Evolutionary conservation across 2,888 invertebrate species (phyloP).

Genomic region (Torymus tubicola): DNA sequence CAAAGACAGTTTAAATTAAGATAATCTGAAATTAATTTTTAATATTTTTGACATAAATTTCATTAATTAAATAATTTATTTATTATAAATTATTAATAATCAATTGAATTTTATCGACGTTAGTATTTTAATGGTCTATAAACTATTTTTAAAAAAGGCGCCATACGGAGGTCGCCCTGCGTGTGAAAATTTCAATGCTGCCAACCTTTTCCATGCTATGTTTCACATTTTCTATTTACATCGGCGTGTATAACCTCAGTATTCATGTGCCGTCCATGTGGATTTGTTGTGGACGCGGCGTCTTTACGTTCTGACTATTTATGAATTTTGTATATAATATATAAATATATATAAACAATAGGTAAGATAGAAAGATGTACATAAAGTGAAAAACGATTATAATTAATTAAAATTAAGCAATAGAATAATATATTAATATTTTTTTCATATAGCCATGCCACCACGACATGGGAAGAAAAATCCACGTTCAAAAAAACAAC

Average conservation of each 20-base stretch:
- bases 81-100: too few relatives aligned
- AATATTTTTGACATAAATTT: too few relatives aligned
- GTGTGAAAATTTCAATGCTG: neutral
- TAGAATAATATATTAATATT: slow-evolving; percentile 1
- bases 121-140: too few relatives aligned
- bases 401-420: neutral
- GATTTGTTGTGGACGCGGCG: slow-evolving; percentile 17
- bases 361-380: slow-evolving; percentile 4
- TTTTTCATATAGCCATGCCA: slow-evolving; percentile 41
- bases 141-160: too few relatives aligned
- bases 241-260: slow-evolving; percentile 11
- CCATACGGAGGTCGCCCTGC: too few relatives aligned
- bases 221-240: neutral
- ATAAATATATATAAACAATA: neutral
- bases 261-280: slow-evolving; percentile 37
- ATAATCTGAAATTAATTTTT: too few relatives aligned
- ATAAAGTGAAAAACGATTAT: neutral
- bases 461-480: slow-evolving; percentile 45
- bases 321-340: neutral
- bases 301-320: neutral
- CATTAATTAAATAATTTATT: too few relatives aligned
- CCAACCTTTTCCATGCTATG: slow-evolving; percentile 14
- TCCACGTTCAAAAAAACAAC: slow-evolving; percentile 55
- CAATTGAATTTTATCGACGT: too few relatives aligned
- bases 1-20: too few relatives aligned